A percentile compares a stretch with the other conserved stretches of the same genome.
phyloP scores from a whole-genome alignment of 2,888 invertebrate genomes.

The Dyspetes luteomarginatus region DNA sequence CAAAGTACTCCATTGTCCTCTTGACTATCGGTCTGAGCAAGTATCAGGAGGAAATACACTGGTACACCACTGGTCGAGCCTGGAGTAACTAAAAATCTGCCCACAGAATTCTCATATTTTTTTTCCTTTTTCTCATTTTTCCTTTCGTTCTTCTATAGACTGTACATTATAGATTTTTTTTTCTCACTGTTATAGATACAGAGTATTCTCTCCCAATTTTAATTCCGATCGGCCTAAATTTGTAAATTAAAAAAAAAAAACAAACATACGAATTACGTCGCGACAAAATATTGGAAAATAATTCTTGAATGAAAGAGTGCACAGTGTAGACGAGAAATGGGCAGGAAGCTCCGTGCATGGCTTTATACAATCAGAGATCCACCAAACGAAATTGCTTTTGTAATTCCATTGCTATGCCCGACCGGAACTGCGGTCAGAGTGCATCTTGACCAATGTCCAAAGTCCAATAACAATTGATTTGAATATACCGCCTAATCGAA shows the following conservation, averaged over 20 bases:
- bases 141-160: not conserved
- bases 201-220: not conserved
- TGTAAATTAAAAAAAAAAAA: no score
- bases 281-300: no score
- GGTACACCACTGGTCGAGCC: conserved; percentile 45
- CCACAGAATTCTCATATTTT: conserved; percentile 37
- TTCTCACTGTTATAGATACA: not conserved
- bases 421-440: conserved; percentile 55
- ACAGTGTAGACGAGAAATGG: not conserved
- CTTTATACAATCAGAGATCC: not conserved
- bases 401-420: conserved; percentile 77
- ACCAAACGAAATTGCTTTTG: conserved; percentile 75
- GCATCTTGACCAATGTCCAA: conserved; percentile 69
- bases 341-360: not conserved
- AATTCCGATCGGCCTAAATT: not conserved
- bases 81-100: conserved; percentile 60
- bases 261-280: no score
- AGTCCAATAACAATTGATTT: conserved; percentile 73
- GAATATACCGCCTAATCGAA: conserved; percentile 75
- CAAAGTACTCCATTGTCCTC: conserved; percentile 79
- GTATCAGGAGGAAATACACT: conserved; percentile 69
- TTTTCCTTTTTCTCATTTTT: not conserved
- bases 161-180: not conserved
- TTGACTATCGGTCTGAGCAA: conserved; percentile 77
- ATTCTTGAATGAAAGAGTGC: not conserved